Evolutionary conservation across 2,888 invertebrate genomes (phyloP), one percentile per base, ranked within the genome.

Genomic region (Mesorhabditis sp.): DNA sequence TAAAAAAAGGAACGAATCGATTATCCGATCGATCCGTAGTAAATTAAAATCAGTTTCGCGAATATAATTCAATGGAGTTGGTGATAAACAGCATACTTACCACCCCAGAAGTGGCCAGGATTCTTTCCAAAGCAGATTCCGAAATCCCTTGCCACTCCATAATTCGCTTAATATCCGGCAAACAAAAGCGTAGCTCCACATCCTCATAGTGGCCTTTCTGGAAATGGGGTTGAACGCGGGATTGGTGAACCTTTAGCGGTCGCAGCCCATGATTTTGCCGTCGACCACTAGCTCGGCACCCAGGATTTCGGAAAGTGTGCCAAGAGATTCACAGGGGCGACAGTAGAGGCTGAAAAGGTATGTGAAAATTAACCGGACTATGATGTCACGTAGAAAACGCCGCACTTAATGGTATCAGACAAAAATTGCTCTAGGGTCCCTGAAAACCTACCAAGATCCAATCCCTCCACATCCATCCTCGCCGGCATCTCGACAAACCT

Each of bases 151-250:
- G 78, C 78, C 76, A 76, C 45, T 75, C 72, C 61, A 78, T 63
- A 5, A 78, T 64, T 3, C 77, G 77, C 10, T 82, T 77, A n/a
- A 83, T 65, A 45, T 82, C 76, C 10, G 83, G 83, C 41, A 83
- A 72, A 61, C 83, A 83, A 74, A 83, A 83, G 4, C 75, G 77
- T 42, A 83, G 74, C 67, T 83, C 80, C 64, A 83, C 75, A 68
- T 84, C 77, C 67, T 83, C 81, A 70, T 83, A 84, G 65, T 74
- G 73, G n/a, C 83, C 83, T 72, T 74, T 74, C 76, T 78, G 66
- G 44, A 73, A 68, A 72, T 61, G 13, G 13, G 7, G 7, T 10
- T n/a, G 10, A 43, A 66, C 64, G 7, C 64, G 13, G 13, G n/a
- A 43, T 61, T 28, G n/a, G 42, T 15, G 4, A 43, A 73, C 78